Base-by-base conservation (phyloP, 2,113 vertebrate genomes). In the Melospiza melodia region DNA sequence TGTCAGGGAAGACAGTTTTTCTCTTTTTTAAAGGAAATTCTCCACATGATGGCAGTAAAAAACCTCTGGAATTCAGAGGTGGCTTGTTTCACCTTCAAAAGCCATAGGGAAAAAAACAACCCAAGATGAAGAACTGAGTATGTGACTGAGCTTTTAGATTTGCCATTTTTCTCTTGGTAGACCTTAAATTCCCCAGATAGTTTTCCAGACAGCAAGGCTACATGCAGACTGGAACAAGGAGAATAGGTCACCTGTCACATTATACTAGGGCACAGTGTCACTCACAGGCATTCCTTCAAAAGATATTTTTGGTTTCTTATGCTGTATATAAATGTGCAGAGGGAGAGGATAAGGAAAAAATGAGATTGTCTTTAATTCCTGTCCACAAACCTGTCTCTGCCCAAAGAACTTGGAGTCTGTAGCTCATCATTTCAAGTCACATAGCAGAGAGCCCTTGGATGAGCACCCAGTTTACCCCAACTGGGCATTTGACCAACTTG, bases 11-110 rank as follows among this genome's bases (percentile, higher is more conserved):
- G 65, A 75, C 2, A 22, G 4, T 21, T 71, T 44, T 61, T 68
- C 10, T 10, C 12, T 52, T 73, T 68, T 75, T 80, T 27, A 4
- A 18, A 86, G 76, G 25, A 78, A 39, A 69, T 79, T 87, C n/a
- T 94, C 96, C 97, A 97, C 93, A 94, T 22, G 96, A 96, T 96
- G 97, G 97, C 97, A 96, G 97, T 96, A 97, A 94, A 96, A 95
- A 86, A 46, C 95, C 80, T 97, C 76, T 65, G 75, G 68, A 97
- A 95, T 54, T 84, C 51, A 76, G 66, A 73, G 28, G 62, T 67
- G 33, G 69, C 58, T 69, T 78, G 30, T 86, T 95, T 93, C 87
- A 43, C 85, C 74, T 90, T 95, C 92, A 71, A 69, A 94, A 96
- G 49, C 76, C 57, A 58, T 59, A 87, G 65, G 28, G 48, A 83